These are phyloP conservation scores for Galerucella calmariensis DNA, from an alignment of 2,888 invertebrate species.

Conservation along the genomic window DNA sequence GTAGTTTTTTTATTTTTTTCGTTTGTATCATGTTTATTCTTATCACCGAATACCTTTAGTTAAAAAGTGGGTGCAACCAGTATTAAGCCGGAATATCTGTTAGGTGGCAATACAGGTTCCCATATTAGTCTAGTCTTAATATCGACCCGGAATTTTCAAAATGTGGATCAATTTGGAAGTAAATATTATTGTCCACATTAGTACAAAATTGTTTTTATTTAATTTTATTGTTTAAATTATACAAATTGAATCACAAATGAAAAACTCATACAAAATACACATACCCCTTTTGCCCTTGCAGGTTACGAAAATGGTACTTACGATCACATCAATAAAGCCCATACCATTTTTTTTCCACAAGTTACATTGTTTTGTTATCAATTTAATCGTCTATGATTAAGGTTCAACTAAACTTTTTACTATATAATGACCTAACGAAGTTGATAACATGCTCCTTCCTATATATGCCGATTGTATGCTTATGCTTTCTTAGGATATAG, in stretches of 20 bases:
- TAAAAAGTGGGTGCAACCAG: conserved; percentile 59
- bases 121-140: conserved; percentile 46
- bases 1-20: neutral
- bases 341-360: neutral
- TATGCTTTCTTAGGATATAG: too few relatives aligned
- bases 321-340: neutral
- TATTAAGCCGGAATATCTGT: conserved; percentile 56
- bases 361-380: too few relatives aligned
- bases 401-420: neutral
- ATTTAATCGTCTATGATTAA: neutral
- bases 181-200: neutral
- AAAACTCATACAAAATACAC: neutral
- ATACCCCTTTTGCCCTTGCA: conserved; percentile 19
- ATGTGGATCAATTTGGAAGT: conserved; percentile 25
- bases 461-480: too few relatives aligned
- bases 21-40: neutral
- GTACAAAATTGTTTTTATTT: neutral
- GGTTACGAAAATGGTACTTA: conserved; percentile 33
- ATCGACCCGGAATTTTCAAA: neutral
- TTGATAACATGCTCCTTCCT: too few relatives aligned
- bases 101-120: conserved; percentile 58
- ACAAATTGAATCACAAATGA: conserved; percentile 25
- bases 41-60: conserved; percentile 12
- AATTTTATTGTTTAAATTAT: conserved; percentile 2
- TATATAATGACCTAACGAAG: too few relatives aligned